Evolutionary conservation across 2,113 vertebrate species (phyloP), one percentile per base, ranked within the genome.

Genomic region (Zosterops pallidus): DNA sequence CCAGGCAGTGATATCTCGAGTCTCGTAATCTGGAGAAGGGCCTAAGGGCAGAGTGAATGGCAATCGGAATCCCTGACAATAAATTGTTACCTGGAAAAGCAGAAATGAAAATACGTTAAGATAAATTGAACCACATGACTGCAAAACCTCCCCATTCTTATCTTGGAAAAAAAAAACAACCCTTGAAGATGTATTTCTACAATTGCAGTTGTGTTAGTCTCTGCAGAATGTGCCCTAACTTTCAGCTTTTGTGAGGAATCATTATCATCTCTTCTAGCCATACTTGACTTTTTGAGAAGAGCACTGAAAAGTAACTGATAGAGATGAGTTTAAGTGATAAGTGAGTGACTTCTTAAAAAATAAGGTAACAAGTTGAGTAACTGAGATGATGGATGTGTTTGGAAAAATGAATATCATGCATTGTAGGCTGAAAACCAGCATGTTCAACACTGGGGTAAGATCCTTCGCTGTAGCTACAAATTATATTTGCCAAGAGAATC

Each of bases 51-150:
- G 74, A 94, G 88, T 79, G 90, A 97, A 92, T 68, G 97, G 97
- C 49, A 95, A 6, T 83, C 92, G 91, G 31, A 97, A 24, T 64
- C 76, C 95, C 89, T 97, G 95, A 47, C 42, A 97, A 90, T 97
- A 97, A 91, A 97, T 41, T 11, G 96, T 98, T 95, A 89, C 49
- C 97, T 98, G 83, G 52, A 95, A 97, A 97, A 83, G 41, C 46
- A 97, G 81, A 81, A 96, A 95, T 57, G 72, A 94, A 94, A 90
- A 85, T 59, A 65, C 41, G 52, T 94, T 89, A 91, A 72, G 83
- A 89, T 69, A 79, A 86, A 86, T 78, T 50, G 86, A 94, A 87
- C 42, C 55, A 44, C 69, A 78, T 47, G 68, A 89, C 67, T 89
- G 26, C 24, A 94, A 86, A 89, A 67, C 56, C 47, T 7, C 57